Evolutionary conservation across 1,140 invertebrate genomes (phyloP).

Genomic region (Drosophila eugracilis): DNA sequence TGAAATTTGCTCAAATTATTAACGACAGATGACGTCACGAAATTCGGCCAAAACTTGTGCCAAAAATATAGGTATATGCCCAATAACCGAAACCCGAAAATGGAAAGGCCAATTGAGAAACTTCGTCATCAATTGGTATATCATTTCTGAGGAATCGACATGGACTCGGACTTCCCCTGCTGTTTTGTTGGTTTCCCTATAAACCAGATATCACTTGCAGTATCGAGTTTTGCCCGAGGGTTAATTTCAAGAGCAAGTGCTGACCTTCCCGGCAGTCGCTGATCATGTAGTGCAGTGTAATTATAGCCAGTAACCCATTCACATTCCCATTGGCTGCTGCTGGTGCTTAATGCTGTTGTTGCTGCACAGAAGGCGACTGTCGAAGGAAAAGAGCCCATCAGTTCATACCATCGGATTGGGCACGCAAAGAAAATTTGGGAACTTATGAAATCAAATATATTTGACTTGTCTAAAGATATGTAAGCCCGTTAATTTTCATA

Average conservation of each 20-base stretch:
- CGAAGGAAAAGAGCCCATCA: conserved; percentile 30
- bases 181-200: conserved; percentile 5
- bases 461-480: too few species aligned
- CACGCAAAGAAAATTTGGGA: neutral
- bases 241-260: conserved; percentile 15
- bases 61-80: too few species aligned
- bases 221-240: conserved; percentile 1
- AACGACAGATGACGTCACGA: conserved; percentile 17
- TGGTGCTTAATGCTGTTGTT: conserved; percentile 23
- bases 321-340: conserved; percentile 28
- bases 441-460: neutral
- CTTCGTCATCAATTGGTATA: conserved; percentile 10
- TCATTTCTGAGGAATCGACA: neutral
- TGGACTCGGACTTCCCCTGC: neutral
- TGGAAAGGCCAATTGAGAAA: conserved; percentile 16
- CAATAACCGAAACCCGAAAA: conserved; percentile 2
- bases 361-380: conserved; percentile 54
- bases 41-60: neutral
- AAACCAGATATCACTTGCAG: conserved; percentile 4
- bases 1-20: conserved; percentile 15
- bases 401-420: conserved; percentile 13
- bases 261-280: conserved; percentile 32
- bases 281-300: conserved; percentile 42
- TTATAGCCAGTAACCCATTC: conserved; percentile 32
- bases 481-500: too few species aligned